A percentile compares a stretch with the other conserved stretches of the same genome.
These are phyloP conservation scores for Pogoniulus pusillus DNA, from an alignment of 2,797 vertebrate species.

Conservation along the genomic window DNA sequence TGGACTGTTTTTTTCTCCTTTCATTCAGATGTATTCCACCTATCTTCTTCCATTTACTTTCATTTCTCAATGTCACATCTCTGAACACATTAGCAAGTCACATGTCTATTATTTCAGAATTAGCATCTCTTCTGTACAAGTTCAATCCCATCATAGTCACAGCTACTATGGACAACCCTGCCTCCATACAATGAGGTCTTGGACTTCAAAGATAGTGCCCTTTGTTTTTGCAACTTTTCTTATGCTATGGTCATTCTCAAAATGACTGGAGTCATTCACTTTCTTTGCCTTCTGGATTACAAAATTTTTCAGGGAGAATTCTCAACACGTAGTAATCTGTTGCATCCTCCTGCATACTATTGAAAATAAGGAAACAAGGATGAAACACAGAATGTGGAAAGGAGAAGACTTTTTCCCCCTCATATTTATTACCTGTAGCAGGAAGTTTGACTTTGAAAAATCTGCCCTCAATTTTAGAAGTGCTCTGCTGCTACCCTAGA, in stretches of 20 bases:
- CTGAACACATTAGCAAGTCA: neutral
- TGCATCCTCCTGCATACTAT: neutral
- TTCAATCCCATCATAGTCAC: neutral
- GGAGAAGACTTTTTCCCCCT: neutral
- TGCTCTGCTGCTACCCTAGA: neutral
- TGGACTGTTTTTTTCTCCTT: neutral
- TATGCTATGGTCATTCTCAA: neutral
- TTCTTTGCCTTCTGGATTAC: neutral
- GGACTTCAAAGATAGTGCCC: neutral
- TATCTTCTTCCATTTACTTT: neutral
- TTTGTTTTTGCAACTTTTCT: neutral
- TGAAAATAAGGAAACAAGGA: neutral
- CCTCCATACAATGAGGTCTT: neutral
- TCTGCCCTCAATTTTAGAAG: neutral
- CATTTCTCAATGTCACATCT: neutral
- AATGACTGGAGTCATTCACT: neutral
- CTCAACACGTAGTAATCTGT: neutral
- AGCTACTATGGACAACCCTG: rapidly evolving
- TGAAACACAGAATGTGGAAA: neutral
- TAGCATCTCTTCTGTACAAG: neutral
- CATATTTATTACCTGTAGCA: neutral
- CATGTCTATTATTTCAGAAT: neutral
- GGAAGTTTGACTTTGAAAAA: neutral
- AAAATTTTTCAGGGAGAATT: neutral
- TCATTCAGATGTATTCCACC: neutral